A percentile compares a stretch with the other conserved stretches of the same genome.
phyloP scores from a whole-genome alignment of 2,888 invertebrate species.

The Hirtodrosophila histrioides region DNA sequence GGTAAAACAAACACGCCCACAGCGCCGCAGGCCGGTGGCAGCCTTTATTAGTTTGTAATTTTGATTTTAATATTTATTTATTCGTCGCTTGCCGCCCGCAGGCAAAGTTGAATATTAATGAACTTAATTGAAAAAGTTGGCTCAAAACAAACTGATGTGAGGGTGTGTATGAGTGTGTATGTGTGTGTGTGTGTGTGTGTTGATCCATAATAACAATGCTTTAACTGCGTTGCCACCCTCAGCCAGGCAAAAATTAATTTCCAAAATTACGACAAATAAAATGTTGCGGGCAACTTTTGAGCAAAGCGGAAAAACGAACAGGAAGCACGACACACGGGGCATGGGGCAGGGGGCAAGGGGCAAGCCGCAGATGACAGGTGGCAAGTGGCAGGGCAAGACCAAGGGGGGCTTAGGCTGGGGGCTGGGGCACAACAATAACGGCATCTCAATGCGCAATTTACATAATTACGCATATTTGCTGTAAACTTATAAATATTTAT shows the following conservation, averaged over 20 bases:
- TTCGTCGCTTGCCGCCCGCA: constrained; percentile 50
- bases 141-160: constrained; percentile 30
- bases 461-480: constrained; percentile 73
- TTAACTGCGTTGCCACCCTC: constrained; percentile 17
- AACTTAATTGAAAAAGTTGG: constrained; percentile 77
- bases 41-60: constrained; percentile 69
- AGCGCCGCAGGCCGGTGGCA: constrained; percentile 15
- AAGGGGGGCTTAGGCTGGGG: no score
- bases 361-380: no score
- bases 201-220: constrained; percentile 27
- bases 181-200: constrained; percentile 16
- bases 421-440: constrained; percentile 33
- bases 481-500: constrained; percentile 75
- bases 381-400: background rate
- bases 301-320: constrained; percentile 10
- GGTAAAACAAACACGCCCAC: constrained; percentile 23
- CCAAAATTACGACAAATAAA: constrained; percentile 71
- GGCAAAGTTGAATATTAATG: constrained; percentile 76
- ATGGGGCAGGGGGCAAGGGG: no score
- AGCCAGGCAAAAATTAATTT: constrained; percentile 67
- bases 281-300: constrained; percentile 60
- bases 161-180: constrained; percentile 5
- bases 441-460: constrained; percentile 70
- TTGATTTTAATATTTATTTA: constrained; percentile 72
- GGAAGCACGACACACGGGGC: no score